Evolutionary conservation across 2,888 invertebrate genomes (phyloP).

Genomic region (Melikaiella ostensackeni): DNA sequence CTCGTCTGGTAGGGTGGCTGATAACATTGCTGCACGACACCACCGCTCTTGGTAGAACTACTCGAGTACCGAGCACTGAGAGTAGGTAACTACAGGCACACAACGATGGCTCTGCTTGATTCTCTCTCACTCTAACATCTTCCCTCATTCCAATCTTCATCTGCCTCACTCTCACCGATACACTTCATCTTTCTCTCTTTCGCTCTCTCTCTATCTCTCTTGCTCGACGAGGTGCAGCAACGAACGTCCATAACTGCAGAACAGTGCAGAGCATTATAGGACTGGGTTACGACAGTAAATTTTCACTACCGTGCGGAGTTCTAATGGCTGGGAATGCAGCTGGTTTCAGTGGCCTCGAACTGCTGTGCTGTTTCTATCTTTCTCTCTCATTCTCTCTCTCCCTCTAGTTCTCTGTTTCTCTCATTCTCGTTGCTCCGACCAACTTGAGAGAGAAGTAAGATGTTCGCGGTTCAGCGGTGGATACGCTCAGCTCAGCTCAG

Average conservation of each 20-base stretch:
- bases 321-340: constrained; percentile 76
- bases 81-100: constrained; percentile 56
- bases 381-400: constrained; percentile 40
- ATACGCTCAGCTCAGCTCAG: constrained; percentile 56
- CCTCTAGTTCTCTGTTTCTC: constrained; percentile 23
- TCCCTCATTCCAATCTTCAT: constrained; percentile 39
- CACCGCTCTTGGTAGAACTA: constrained; percentile 70
- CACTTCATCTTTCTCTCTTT: constrained; percentile 6
- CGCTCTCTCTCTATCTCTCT: constrained; percentile 41
- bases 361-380: constrained; percentile 40
- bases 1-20: constrained; percentile 72
- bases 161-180: neutral
- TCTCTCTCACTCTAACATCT: constrained; percentile 37
- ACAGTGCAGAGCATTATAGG: constrained; percentile 76
- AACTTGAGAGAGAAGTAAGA: constrained; percentile 63
- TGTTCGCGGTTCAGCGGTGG: constrained; percentile 71
- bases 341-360: constrained; percentile 69
- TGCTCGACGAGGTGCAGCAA: constrained; percentile 58
- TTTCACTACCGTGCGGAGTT: constrained; percentile 76
- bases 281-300: constrained; percentile 77
- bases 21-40: constrained; percentile 59
- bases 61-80: constrained; percentile 66
- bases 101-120: constrained; percentile 48
- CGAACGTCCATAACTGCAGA: constrained; percentile 72
- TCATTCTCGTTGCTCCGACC: constrained; percentile 33